phyloP scores from a whole-genome alignment of 2,797 vertebrate species.

The Sternotherus odoratus region DNA sequence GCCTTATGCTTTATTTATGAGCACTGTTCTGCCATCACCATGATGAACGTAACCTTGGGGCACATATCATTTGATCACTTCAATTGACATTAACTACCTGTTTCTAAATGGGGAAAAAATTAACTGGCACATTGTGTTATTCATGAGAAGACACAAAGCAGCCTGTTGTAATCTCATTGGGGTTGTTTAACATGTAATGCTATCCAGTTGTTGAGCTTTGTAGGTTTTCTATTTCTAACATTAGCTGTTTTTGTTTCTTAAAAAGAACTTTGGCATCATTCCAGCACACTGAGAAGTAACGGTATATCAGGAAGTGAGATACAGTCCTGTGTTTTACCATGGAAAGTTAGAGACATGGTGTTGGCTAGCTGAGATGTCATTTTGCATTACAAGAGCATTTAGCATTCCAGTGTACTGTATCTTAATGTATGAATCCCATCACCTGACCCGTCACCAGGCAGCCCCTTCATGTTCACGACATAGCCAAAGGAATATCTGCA shows the following conservation, averaged over 20 bases:
- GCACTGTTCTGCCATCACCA: neutral
- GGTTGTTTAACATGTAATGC: conserved; percentile 52
- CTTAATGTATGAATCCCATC: neutral
- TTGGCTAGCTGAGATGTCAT: neutral
- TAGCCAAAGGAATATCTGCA: neutral
- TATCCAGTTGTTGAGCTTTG: conserved; percentile 65
- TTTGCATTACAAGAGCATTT: neutral
- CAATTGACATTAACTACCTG: conserved; percentile 64
- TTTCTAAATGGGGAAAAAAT: conserved; percentile 66
- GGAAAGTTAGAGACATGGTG: neutral
- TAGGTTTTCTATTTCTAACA: conserved; percentile 53
- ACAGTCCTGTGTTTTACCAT: neutral
- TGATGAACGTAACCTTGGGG: conserved; percentile 76
- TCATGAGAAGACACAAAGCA: conserved; percentile 50
- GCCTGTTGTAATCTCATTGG: conserved; percentile 24
- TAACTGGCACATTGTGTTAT: conserved; percentile 53
- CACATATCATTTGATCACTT: conserved; percentile 69
- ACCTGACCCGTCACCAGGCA: neutral
- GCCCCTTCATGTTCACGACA: neutral
- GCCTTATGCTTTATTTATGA: conserved; percentile 81
- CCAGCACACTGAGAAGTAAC: conserved; percentile 1
- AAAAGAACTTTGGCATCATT: neutral
- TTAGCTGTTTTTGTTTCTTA: conserved; percentile 39
- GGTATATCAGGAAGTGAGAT: conserved; percentile 18
- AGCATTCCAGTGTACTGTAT: neutral